A percentile compares a stretch with the other conserved stretches of the same genome.
phyloP scores from a whole-genome alignment of 2,888 invertebrate species.

The Cheilosia pagana region DNA sequence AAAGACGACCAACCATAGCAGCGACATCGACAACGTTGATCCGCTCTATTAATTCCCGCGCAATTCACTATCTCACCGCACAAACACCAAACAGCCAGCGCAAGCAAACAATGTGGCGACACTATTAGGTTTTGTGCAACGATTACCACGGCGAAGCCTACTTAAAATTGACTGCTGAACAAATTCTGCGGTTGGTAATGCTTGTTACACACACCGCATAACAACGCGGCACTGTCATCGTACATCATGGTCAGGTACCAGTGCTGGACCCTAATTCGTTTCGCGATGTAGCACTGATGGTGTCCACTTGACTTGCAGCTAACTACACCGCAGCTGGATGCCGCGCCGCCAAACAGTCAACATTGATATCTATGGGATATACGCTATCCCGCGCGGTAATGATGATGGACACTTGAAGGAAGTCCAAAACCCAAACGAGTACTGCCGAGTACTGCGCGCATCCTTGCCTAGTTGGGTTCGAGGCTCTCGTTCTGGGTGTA shows the following conservation, averaged over 20 bases:
- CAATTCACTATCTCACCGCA: slow-evolving; percentile 61
- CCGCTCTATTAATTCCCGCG: slow-evolving; percentile 71
- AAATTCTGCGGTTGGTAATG: slow-evolving; percentile 73
- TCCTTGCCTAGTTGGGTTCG: slow-evolving; percentile 21
- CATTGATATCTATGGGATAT: slow-evolving; percentile 70
- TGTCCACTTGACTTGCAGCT: slow-evolving; percentile 63
- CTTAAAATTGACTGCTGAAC: slow-evolving; percentile 67
- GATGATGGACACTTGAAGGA: slow-evolving; percentile 75
- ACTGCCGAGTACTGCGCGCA: not conserved
- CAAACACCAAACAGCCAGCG: not conserved
- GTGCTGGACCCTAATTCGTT: slow-evolving; percentile 52
- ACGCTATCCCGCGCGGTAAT: slow-evolving; percentile 55
- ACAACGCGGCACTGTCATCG: slow-evolving; percentile 57
- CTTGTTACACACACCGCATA: slow-evolving; percentile 65
- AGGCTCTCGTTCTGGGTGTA: slow-evolving; percentile 21
- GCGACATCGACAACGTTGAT: slow-evolving; percentile 50
- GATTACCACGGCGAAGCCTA: slow-evolving; percentile 51
- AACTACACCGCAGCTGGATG: slow-evolving; percentile 61
- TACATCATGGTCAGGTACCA: slow-evolving; percentile 49
- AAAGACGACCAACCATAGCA: slow-evolving; percentile 11
- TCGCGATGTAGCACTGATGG: slow-evolving; percentile 48
- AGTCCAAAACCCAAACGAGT: slow-evolving; percentile 39
- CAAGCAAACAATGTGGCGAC: slow-evolving; percentile 59
- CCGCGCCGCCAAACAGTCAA: slow-evolving; percentile 51
- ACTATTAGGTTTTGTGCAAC: slow-evolving; percentile 61